phyloP scores from a whole-genome alignment of 2,797 vertebrate species.

The Aldrovandia affinis region DNA sequence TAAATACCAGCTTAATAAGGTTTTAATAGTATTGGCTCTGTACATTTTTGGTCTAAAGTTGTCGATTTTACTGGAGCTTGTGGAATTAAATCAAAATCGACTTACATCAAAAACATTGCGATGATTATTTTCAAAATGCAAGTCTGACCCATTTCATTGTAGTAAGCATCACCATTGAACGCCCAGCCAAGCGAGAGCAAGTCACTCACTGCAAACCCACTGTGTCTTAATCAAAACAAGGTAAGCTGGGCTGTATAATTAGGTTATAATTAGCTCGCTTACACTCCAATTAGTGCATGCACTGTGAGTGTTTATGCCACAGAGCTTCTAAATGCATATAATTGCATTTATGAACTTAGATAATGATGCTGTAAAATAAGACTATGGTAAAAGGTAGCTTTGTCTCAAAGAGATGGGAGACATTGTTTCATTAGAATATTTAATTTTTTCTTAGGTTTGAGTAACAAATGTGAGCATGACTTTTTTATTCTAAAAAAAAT shows the following conservation, averaged over 20 bases:
- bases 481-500: background rate
- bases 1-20: background rate
- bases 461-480: background rate
- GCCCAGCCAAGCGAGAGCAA: conserved; percentile 55
- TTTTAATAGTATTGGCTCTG: no score
- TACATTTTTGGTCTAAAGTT: no score
- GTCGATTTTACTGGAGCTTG: no score
- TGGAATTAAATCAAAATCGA: no score
- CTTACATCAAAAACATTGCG: background rate
- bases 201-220: conserved; percentile 52
- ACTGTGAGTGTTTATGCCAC: conserved; percentile 56
- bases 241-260: conserved; percentile 63
- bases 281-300: conserved; percentile 57
- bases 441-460: background rate
- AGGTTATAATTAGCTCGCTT: conserved; percentile 65
- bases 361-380: background rate
- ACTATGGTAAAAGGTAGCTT: background rate
- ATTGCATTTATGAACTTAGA: conserved; percentile 46
- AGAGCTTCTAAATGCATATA: conserved; percentile 48
- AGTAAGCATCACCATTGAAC: conserved; percentile 56
- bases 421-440: background rate
- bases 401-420: background rate
- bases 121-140: conserved; percentile 41
- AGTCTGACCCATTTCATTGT: conserved; percentile 42
- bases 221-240: conserved; percentile 59